A percentile compares a stretch with the other conserved stretches of the same genome.
Evolutionary conservation across 2,888 invertebrate genomes (phyloP).

Genomic region (Chrysolina oricalcia): DNA sequence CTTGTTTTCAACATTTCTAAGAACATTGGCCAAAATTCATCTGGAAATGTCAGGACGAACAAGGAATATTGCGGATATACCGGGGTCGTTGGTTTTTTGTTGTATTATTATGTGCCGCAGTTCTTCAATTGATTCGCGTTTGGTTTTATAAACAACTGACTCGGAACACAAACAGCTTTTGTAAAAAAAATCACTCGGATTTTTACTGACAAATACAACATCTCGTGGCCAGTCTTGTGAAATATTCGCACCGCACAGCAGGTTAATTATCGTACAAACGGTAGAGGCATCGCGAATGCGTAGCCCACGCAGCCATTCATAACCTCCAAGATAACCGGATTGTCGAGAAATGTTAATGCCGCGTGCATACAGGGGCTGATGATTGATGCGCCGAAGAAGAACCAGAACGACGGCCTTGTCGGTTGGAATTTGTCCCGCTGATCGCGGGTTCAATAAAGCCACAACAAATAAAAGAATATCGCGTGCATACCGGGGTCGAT

Average conservation of each 20-base stretch:
- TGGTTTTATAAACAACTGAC: no score
- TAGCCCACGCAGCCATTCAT: slow-evolving; percentile 19
- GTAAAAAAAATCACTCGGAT: background rate
- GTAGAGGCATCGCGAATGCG: slow-evolving; percentile 12
- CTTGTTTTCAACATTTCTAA: no score
- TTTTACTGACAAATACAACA: background rate
- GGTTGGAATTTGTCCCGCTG: slow-evolving; percentile 25
- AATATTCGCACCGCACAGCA: background rate
- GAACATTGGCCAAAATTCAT: no score
- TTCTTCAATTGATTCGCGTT: no score
- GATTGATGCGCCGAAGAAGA: slow-evolving; percentile 12
- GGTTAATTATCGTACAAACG: slow-evolving; percentile 7
- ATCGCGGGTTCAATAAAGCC: slow-evolving; percentile 20
- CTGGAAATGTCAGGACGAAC: no score
- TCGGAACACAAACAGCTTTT: background rate
- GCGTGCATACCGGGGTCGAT: background rate
- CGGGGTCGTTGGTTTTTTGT: no score
- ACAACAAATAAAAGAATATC: slow-evolving; percentile 5
- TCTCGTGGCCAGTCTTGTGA: background rate
- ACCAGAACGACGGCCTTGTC: slow-evolving; percentile 15
- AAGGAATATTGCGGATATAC: no score
- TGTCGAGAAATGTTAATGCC: slow-evolving; percentile 22
- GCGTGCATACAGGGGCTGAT: slow-evolving; percentile 19
- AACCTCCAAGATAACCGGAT: slow-evolving; percentile 16
- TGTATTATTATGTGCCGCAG: no score